Evolutionary conservation across 1,140 invertebrate species (phyloP).

Genomic region (Trichonephila clavata): DNA sequence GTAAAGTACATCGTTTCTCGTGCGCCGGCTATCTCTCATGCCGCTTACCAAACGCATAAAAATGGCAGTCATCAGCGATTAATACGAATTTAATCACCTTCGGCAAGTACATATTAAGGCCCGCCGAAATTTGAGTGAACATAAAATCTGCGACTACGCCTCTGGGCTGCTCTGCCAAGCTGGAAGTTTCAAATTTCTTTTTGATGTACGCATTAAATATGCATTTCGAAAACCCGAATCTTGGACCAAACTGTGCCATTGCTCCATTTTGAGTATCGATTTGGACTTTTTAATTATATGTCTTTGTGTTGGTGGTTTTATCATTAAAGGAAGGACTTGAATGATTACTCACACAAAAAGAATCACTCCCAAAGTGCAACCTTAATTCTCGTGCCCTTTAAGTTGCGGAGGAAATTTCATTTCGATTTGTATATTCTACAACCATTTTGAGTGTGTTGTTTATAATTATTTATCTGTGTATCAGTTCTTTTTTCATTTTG

Average conservation of each 20-base stretch:
- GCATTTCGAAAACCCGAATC: background rate
- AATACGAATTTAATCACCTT: slow-evolving; percentile 62
- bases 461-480: too few relatives aligned
- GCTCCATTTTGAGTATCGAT: background rate
- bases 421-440: too few relatives aligned
- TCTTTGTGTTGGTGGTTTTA: too few relatives aligned
- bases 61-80: slow-evolving; percentile 51
- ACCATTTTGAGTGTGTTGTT: too few relatives aligned
- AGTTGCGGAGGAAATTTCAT: too few relatives aligned
- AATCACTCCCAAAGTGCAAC: too few relatives aligned
- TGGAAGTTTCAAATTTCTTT: background rate
- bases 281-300: too few relatives aligned
- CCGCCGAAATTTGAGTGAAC: background rate
- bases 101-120: background rate
- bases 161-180: background rate
- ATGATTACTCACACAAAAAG: too few relatives aligned
- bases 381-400: too few relatives aligned
- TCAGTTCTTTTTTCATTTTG: too few relatives aligned
- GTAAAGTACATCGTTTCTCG: slow-evolving; percentile 7
- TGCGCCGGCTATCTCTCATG: background rate
- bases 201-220: slow-evolving; percentile 24
- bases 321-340: too few relatives aligned
- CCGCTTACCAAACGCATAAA: slow-evolving; percentile 33
- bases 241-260: background rate
- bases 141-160: slow-evolving; percentile 29